Conservation (phyloP, 2,113 vertebrate genomes). For the Calidris pygmaea region DNA sequence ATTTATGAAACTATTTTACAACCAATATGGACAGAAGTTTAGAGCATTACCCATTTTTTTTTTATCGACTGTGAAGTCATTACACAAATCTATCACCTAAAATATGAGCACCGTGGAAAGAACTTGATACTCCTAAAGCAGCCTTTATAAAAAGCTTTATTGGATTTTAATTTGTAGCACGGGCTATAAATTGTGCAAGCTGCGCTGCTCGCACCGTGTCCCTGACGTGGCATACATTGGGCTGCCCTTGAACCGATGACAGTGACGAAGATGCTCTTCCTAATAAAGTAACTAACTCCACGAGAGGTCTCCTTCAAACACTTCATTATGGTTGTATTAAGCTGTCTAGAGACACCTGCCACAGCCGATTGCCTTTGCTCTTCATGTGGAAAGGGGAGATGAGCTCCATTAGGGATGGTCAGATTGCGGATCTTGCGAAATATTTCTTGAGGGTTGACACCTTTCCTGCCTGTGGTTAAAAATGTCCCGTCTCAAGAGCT, state of each 20-base stretch:
- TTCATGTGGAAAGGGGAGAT: neutral
- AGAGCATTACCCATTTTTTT: neutral
- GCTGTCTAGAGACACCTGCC: neutral
- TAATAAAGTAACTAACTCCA: neutral
- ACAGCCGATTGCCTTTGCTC: neutral
- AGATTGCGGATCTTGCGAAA: neutral
- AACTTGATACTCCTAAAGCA: neutral
- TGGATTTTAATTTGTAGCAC: neutral
- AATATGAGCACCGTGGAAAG: neutral
- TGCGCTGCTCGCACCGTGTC: accelerated
- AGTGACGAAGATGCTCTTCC: neutral
- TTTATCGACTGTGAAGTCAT: neutral
- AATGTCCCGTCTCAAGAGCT: neutral
- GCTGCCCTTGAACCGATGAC: neutral
- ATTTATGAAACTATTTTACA: neutral
- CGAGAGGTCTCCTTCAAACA: neutral
- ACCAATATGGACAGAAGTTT: neutral
- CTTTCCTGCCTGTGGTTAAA: neutral
- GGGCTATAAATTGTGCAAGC: neutral
- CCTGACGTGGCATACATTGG: neutral
- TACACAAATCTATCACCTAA: neutral
- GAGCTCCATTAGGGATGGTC: neutral
- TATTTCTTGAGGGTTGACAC: neutral
- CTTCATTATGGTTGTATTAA: neutral
- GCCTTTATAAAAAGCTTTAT: neutral